Base-by-base conservation (phyloP, 2,797 vertebrate species). In the Rhadinocentrus ornatus region DNA sequence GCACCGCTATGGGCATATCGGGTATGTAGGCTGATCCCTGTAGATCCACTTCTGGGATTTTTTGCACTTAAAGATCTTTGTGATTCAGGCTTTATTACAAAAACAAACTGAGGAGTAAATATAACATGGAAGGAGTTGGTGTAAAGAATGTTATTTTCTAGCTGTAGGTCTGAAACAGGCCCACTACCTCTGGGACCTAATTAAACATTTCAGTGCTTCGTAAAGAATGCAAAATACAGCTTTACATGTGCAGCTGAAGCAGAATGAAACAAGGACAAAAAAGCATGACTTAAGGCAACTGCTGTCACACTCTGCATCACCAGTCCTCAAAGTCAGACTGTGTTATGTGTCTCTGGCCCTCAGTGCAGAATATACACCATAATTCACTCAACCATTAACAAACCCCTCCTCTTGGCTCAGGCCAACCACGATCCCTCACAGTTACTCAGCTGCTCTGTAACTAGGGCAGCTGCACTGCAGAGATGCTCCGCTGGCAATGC, bases 381-480 rank as follows among this genome's bases (percentile, higher is more conserved):
- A 68, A 76, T 82, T 88, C 86, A 89, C 75, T 80, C 83, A 71
- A 69, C 72, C 82, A 71, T 83, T 73, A 88, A 66, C 66, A 85
- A 75, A 79, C 85, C 64, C 82, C 83, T 78, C 85, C 85, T 76
- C 46, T 26, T 35, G 35, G 73, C 69, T 66, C 48, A 35, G 66
- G 57, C 88, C 89, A 89, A 84, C 86, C 88, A 76, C 86, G 22
- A 61, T 63, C 71, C 59, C 61, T 77, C 82, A 75, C 64, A 71
- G 62, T 77, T 85, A 81, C 75, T 89, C 84, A 81, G 82, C 83
- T 80, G 82, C 82, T 85, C 90, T 86, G 88, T 88, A 93, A 91
- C 88, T 92, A 88, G 89, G 90, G 86, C 87, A 92, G 86, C 89
- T 77, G 76, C 84, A 86, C 84, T 89, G 89, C 89, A 91, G 88